These are phyloP conservation scores for Heliconius sara DNA, from an alignment of 2,888 invertebrate genomes.

Conservation along the genomic window DNA sequence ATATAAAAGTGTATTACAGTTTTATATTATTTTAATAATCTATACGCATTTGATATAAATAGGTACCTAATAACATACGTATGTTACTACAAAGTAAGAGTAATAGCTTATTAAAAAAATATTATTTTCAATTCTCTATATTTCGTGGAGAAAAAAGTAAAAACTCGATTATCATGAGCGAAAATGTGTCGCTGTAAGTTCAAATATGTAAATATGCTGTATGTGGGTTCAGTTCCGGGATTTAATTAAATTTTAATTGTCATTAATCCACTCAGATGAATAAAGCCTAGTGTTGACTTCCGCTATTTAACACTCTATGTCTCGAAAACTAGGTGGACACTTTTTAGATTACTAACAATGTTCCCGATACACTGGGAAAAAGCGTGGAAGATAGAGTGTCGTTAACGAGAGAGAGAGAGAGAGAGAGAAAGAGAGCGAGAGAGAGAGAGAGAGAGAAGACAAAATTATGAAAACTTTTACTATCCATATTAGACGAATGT, in stretches of 20 bases:
- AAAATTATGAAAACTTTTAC: too few species aligned
- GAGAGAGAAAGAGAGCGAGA: too few species aligned
- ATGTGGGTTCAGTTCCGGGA: not conserved
- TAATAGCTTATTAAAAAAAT: not conserved
- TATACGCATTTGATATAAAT: not conserved
- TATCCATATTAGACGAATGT: not conserved
- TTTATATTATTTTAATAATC: slow-evolving; percentile 23
- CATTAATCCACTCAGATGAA: too few species aligned
- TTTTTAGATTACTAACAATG: not conserved
- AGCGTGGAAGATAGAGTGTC: not conserved
- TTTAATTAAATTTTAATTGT: too few species aligned
- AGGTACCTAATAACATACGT: not conserved
- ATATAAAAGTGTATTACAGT: slow-evolving; percentile 10
- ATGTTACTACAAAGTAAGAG: not conserved
- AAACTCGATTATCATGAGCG: too few species aligned
- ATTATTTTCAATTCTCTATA: too few species aligned
- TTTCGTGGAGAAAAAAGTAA: too few species aligned
- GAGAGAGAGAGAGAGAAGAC: too few species aligned
- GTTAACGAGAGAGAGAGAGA: too few species aligned
- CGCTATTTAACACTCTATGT: not conserved
- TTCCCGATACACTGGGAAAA: not conserved
- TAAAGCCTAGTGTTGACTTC: not conserved
- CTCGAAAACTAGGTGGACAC: not conserved
- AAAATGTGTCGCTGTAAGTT: too few species aligned
- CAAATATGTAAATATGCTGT: not conserved